A percentile compares a stretch with the other conserved stretches of the same genome.
Evolutionary conservation across 2,888 invertebrate genomes (phyloP).

Genomic region (Caradrina kadenii): DNA sequence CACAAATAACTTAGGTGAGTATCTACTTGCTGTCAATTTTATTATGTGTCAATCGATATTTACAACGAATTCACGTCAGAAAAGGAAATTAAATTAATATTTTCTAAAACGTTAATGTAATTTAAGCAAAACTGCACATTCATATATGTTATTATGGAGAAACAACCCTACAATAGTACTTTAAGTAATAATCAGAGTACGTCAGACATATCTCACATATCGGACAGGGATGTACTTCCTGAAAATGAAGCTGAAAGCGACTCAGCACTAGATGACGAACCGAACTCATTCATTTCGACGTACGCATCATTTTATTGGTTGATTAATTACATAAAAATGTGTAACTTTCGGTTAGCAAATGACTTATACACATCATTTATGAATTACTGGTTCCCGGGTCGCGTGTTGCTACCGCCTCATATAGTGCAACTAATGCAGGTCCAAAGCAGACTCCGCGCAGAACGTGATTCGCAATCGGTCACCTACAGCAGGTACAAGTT

Average conservation of each 20-base stretch:
- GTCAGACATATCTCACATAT: conserved; percentile 58
- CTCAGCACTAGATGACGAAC: conserved; percentile 69
- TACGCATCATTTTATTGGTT: conserved; percentile 82
- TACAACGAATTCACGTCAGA: conserved; percentile 23
- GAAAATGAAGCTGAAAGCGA: conserved; percentile 42
- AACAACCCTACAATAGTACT: conserved; percentile 68
- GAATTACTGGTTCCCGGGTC: conserved; percentile 73
- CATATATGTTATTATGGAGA: conserved; percentile 75
- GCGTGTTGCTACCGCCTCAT: conserved; percentile 74
- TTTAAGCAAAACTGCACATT: conserved; percentile 62
- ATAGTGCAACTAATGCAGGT: conserved; percentile 76
- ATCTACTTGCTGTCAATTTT: conserved; percentile 12
- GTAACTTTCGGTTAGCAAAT: conserved; percentile 75
- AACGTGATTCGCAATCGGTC: conserved; percentile 72
- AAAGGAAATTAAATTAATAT: conserved; percentile 27
- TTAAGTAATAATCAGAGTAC: conserved; percentile 71
- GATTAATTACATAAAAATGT: conserved; percentile 78
- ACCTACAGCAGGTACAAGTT: conserved; percentile 76
- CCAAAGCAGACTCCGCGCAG: conserved; percentile 71
- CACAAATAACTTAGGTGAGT: neutral
- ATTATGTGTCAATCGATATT: conserved; percentile 31
- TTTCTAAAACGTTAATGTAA: conserved; percentile 70
- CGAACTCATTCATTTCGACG: conserved; percentile 68
- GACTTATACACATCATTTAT: conserved; percentile 75
- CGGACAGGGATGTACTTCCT: conserved; percentile 57